Base-by-base conservation (phyloP, 2,888 invertebrate genomes). In the Endotricha flammealis region DNA sequence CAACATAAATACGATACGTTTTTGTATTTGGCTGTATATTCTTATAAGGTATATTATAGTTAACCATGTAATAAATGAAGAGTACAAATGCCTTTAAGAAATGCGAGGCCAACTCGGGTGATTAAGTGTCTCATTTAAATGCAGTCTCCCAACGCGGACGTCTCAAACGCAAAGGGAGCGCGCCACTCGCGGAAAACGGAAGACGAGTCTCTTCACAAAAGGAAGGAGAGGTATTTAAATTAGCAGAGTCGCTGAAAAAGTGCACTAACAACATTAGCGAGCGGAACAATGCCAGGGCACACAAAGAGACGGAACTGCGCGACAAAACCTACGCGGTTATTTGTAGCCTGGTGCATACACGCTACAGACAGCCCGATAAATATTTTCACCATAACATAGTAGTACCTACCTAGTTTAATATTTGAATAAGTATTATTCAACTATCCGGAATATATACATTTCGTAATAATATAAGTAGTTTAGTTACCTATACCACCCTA, bases 61-160 rank as follows among this genome's bases (percentile, higher is more conserved):
- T 57, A 54, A 55, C 57, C 58, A 60, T 62, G 67, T 75, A 80
- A 77, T 76, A 68, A 80, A 82, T 73, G 70, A 77, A 78, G 70
- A 75, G 76, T 76, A 80, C 75, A 71, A 80, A 74, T 73, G 76
- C 72, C 72, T 67, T 73, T 72, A 75, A 77, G 78, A 74, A 80
- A 72, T 65, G 73, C 69, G 70, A 72, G 76, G 67, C 75, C 75
- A 77, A 76, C 72, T 75, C 73, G 70, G 73, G 77, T 86, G 85
- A 86, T 85, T 83, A 82, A 86, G 82, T 86, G 78, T 83, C 83
- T 85, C 82, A 86, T 86, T 85, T 86, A 86, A 83, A 86, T 85
- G 80, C 82, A 86, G 81, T 82, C 81, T 79, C 77, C 70, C 73
- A 64, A 71, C 70, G 70, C 74, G 74, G 77, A 70, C 75, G 75